Evolutionary conservation across 2,113 vertebrate species (phyloP).

Genomic region (Chitala chitala): DNA sequence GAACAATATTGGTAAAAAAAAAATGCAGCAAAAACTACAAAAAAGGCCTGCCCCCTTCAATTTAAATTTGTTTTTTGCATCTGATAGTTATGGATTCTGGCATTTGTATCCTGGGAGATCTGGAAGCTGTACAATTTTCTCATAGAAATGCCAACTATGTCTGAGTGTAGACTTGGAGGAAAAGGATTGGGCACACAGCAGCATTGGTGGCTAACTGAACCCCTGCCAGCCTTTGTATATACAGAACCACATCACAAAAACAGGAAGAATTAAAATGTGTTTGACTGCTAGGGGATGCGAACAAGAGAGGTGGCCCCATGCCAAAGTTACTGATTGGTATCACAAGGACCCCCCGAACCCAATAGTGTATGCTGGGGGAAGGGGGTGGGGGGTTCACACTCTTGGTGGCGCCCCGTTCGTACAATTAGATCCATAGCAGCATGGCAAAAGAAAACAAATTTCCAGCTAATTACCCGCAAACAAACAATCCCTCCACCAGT

Average conservation of each 20-base stretch:
- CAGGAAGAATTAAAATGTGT: background rate
- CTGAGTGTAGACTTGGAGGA: background rate
- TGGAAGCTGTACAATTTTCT: background rate
- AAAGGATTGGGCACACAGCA: background rate
- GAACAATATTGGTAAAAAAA: background rate
- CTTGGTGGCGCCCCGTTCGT: constrained; percentile 38
- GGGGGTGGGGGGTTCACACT: background rate
- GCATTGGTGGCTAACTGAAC: background rate
- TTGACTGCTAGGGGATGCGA: background rate
- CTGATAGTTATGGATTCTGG: constrained; percentile 4
- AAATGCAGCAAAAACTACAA: background rate
- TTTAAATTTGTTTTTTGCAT: background rate
- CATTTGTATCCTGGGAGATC: background rate
- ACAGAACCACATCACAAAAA: background rate
- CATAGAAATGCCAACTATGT: background rate
- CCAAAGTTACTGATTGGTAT: background rate
- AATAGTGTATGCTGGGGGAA: background rate
- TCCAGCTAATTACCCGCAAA: constrained; percentile 87
- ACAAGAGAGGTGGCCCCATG: background rate
- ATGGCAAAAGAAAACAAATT: constrained; percentile 81
- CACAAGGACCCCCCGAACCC: background rate
- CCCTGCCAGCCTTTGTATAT: background rate
- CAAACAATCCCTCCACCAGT: constrained; percentile 75
- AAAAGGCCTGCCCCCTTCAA: background rate
- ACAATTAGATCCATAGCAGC: constrained; percentile 55